Evolutionary conservation across 2,113 vertebrate species (phyloP), one percentile per base, ranked within the genome.

Genomic region (Neogobius melanostomus): DNA sequence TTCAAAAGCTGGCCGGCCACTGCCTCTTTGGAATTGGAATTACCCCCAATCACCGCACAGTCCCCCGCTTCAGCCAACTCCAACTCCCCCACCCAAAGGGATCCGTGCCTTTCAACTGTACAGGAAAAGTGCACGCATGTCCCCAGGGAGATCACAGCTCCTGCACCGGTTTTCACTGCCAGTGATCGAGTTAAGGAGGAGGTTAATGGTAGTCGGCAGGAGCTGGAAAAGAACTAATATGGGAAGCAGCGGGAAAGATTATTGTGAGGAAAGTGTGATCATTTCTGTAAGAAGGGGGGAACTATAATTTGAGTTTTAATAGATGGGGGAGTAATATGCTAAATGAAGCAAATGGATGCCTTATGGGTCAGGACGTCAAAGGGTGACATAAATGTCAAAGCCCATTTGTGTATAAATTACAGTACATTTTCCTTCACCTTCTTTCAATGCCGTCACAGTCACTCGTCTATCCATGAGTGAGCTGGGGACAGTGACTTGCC

Each of bases 381-480:
- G 69, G 77, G 67, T 81, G 68, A 81, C 11, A 16, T n/a, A 66
- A 81, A 87, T 77, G 80, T 87, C 71, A 78, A 66, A 73, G 14
- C 49, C 28, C 42, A 74, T 73, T 68, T 11, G 45, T 48, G 48
- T 60, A 56, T 61, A 66, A 52, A 43, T 44, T 4, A 44, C 72
- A 69, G 68, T 50, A 68, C 64, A 36, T 12, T 51, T 65, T 63
- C 72, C 74, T 16, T 66, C 11, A 15, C 42, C 60, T 15, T 74
- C 74, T 45, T 36, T 64, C 70, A 74, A 69, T 68, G 69, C 51
- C 57, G 57, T 14, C 56, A 53, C 74, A 69, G 50, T 59, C 64
- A n/a, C 68, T 79, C 75, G 72, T 79, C 75, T 67, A 78, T 64
- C 64, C 62, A 73, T 60, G 80, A 82, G 81, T 28, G 28, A 84